Evolutionary conservation across 1,140 invertebrate species (phyloP).

Genomic region (Atta texana): DNA sequence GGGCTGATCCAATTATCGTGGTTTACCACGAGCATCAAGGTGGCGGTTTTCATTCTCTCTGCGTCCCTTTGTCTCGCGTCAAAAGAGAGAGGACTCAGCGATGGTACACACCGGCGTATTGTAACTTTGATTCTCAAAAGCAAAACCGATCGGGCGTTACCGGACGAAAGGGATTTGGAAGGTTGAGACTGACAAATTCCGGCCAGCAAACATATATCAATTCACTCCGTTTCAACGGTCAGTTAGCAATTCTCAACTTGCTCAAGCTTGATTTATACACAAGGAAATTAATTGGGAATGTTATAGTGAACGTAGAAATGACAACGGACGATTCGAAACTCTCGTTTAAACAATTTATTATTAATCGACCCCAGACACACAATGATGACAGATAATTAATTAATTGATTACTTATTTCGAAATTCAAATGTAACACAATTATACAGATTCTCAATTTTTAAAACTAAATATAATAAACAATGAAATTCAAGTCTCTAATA

Average conservation of each 20-base stretch:
- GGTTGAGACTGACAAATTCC: conserved; percentile 33
- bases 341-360: not conserved
- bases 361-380: not conserved
- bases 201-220: conserved; percentile 67
- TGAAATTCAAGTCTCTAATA: too few relatives aligned
- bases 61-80: conserved; percentile 33
- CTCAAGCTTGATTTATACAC: not conserved
- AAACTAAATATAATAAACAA: too few relatives aligned
- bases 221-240: conserved; percentile 43
- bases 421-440: too few relatives aligned
- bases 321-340: not conserved
- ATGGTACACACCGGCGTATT: conserved; percentile 11
- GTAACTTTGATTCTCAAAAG: conserved; percentile 67
- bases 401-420: too few relatives aligned
- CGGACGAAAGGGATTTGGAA: conserved; percentile 6
- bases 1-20: conserved; percentile 73
- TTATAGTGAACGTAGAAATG: not conserved
- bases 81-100: conserved; percentile 33
- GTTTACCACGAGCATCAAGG: conserved; percentile 66
- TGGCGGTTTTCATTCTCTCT: conserved; percentile 44
- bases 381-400: too few relatives aligned
- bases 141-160: conserved; percentile 55
- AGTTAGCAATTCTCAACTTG: conserved; percentile 9
- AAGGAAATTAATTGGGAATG: too few relatives aligned
- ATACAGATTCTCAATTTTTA: too few relatives aligned